These are phyloP conservation scores for Catalaphyllia jardinei DNA, from an alignment of 64 coral and sea anemone genomes.

Conservation along the genomic window DNA sequence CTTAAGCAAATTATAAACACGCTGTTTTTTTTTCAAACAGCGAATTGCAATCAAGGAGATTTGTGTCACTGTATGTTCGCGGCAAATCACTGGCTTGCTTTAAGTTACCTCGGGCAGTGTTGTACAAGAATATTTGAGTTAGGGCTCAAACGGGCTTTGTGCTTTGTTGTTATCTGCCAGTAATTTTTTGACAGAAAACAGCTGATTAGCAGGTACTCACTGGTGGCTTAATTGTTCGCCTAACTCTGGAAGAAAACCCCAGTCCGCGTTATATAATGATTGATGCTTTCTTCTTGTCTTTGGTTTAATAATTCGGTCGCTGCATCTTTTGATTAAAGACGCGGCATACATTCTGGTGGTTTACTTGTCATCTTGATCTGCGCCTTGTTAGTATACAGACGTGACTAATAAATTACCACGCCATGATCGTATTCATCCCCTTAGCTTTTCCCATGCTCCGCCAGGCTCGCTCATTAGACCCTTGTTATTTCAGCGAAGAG, in stretches of 20 bases:
- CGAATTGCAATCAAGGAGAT: not conserved
- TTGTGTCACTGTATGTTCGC: not conserved
- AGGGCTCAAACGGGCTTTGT: not conserved
- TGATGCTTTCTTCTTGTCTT: not conserved
- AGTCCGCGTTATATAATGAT: not conserved
- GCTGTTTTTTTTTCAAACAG: not conserved
- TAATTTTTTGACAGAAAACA: conserved; percentile 16
- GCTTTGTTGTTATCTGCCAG: not conserved
- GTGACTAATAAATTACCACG: not conserved
- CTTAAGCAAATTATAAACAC: not conserved
- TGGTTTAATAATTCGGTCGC: not conserved
- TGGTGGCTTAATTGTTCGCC: conserved; percentile 5
- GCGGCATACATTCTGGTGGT: not conserved
- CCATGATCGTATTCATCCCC: not conserved
- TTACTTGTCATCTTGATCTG: not conserved
- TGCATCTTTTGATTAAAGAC: not conserved
- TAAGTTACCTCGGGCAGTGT: not conserved
- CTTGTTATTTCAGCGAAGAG: conserved; percentile 13
- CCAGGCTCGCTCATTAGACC: not conserved
- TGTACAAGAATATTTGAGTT: no score
- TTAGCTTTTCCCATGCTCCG: conserved; percentile 12
- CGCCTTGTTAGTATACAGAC: not conserved
- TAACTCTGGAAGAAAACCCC: not conserved
- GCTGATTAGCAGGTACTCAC: conserved; percentile 23
- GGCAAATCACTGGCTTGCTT: not conserved